Evolutionary conservation across 2,888 invertebrate species (phyloP), one percentile per base, ranked within the genome.

Genomic region (Dioctria rufipes): DNA sequence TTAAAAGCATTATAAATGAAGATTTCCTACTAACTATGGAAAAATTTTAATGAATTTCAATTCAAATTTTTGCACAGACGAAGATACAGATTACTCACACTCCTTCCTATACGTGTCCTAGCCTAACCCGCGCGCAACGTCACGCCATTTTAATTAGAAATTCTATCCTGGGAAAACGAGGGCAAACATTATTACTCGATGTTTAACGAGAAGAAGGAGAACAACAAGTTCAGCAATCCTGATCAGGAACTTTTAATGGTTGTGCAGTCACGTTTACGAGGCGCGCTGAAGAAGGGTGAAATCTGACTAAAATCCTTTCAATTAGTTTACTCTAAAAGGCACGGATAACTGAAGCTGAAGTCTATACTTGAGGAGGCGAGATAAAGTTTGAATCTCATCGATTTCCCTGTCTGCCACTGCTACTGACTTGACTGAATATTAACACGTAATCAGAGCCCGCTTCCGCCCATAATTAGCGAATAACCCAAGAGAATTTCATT

Each of bases 221-320:
- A 65, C 8, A 40, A 60, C 78, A 49, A 46, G 13, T 49, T 51
- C 25, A 25, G 25, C 25, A 25, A 25, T 0, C n/a, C 40, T 40
- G 65, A 51, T 65, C 78, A 51, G 49, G 61, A 78, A 78, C 65
- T 78, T 78, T 78, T 78, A 78, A 78, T 65, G 51, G 78, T 66
- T 78, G 49, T 78, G 78, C 40, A 78, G 78, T 65, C 63, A 78
- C 75, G 75, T 60, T 75, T 71, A 37, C 11, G 8, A 25, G 11
- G n/a, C 11, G 58, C 43, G 25, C 25, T 25, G 25, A 25, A 25
- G 25, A 37, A 13, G 75, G 75, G 25, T 60, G 61, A 39, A 51
- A 61, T 42, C 40, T 75, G 43, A 75, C 75, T 75, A 60, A 75
- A 75, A 75, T 60, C 60, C 75, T 75, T 75, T 75, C 60, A 75